phyloP scores from a whole-genome alignment of 30 jellyfish, hydroid and myxozoan species.

The Turritopsis dohrnii region DNA sequence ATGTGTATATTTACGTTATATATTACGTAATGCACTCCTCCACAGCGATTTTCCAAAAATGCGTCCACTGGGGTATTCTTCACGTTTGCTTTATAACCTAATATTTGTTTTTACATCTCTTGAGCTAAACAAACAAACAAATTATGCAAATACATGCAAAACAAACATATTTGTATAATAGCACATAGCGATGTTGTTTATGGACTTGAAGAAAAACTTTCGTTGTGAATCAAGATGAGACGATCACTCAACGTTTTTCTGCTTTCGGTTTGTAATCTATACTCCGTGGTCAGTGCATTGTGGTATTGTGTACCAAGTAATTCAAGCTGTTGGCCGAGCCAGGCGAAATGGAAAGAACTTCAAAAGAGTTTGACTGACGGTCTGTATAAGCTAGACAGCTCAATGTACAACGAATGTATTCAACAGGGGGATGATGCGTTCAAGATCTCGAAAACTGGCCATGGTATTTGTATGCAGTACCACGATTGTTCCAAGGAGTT shows the following conservation, averaged over 20 bases:
- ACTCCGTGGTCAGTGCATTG: constrained; percentile 37
- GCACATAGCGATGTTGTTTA: no score
- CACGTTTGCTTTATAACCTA: no score
- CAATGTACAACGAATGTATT: not conserved
- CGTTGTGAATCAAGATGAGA: no score
- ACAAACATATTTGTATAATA: no score
- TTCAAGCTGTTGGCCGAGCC: constrained; percentile 18
- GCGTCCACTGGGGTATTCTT: no score
- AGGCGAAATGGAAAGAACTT: not conserved
- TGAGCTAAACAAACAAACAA: no score
- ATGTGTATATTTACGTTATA: no score
- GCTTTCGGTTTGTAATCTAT: not conserved
- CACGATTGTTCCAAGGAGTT: constrained; percentile 8
- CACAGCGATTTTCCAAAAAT: no score
- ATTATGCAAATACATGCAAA: no score
- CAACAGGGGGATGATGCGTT: constrained; percentile 18
- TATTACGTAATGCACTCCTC: no score
- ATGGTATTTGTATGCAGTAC: constrained; percentile 20
- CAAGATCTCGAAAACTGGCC: not conserved
- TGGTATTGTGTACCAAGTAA: constrained; percentile 6
- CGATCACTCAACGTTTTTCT: not conserved
- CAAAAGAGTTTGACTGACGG: not conserved
- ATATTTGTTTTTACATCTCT: no score
- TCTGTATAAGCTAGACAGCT: not conserved
- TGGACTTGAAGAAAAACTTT: no score